phyloP scores from a whole-genome alignment of 2,888 invertebrate species.

The Drosophila dives region DNA sequence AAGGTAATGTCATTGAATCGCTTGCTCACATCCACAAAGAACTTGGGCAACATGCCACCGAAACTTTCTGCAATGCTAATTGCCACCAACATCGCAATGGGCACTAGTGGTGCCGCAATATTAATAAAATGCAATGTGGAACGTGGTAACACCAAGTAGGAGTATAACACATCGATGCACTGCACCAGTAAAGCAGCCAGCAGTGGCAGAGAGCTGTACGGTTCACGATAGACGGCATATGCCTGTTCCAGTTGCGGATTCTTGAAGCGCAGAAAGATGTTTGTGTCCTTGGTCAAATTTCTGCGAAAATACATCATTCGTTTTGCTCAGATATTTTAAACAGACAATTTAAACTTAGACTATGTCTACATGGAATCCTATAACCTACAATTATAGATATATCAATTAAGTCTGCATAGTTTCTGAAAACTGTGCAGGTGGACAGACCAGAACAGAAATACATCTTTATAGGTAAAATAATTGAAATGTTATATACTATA shows the following conservation, averaged over 20 bases:
- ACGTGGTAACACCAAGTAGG: slow-evolving; percentile 86
- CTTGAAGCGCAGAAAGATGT: slow-evolving; percentile 88
- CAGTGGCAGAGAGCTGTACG: slow-evolving; percentile 88
- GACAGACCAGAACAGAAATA: not conserved
- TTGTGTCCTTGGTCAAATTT: slow-evolving; percentile 88
- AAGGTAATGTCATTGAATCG: slow-evolving; percentile 87
- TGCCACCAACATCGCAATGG: slow-evolving; percentile 83
- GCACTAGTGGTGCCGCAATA: slow-evolving; percentile 81
- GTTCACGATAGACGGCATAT: slow-evolving; percentile 88
- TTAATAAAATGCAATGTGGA: slow-evolving; percentile 82
- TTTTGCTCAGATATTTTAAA: not conserved
- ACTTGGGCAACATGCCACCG: slow-evolving; percentile 84
- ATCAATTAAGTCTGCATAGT: too few relatives aligned
- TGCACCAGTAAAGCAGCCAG: slow-evolving; percentile 88
- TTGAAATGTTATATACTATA: not conserved
- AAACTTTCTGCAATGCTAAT: slow-evolving; percentile 85
- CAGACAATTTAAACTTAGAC: not conserved
- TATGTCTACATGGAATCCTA: not conserved
- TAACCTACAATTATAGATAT: not conserved
- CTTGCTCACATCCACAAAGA: slow-evolving; percentile 86
- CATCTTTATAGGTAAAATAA: not conserved
- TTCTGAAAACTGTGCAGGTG: too few relatives aligned
- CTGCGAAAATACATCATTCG: slow-evolving; percentile 39
- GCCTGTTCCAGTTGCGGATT: slow-evolving; percentile 88
- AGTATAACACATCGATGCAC: slow-evolving; percentile 86